Evolutionary conservation across 1,140 invertebrate species (phyloP), one percentile per base, ranked within the genome.

Genomic region (Chrysomallon squamiferum): DNA sequence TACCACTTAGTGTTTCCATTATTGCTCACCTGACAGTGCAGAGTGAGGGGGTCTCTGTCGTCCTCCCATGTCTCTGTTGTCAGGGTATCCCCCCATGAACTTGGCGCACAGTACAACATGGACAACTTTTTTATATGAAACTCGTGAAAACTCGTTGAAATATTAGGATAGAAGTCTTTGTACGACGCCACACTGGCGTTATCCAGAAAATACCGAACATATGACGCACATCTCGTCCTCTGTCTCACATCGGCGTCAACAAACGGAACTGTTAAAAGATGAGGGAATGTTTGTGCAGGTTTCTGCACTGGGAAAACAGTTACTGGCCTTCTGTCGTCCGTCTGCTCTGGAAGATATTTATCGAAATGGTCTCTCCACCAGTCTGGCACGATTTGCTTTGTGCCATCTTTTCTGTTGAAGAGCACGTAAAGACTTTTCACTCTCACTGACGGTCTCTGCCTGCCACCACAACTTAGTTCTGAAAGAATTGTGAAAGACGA

Each of bases 141-240:
- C 50, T 78, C 68, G 56, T 76, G 72, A 57, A 78, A 76, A 30
- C 68, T 69, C 6, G 65, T 71, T 43, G 66, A 62, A 5, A 76
- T 69, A 13, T 72, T 67, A 38, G 59, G 59, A 22, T 72, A 71
- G 50, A 68, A 69, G 27, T 59, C 68, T 61, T 66, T 67, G 3
- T 68, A 27, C 22, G 76, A 76, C 2, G 76, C 76, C 49, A 78
- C 69, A 35, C 76, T 78, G 3, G 74, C 71, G 57, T 74, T 74
- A 32, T 78, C 74, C 2, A 65, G 41, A 49, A 78, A 78, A 60
- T 74, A 78, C 43, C 66, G 56, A 2, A 76, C 57, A 59, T 78
- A 78, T 13, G 76, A 76, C 1, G 76, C 70, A 66, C 76, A 78
- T 35, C 74, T 49, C 45, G 76, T 78, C 11, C 66, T 60, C n/a